Evolutionary conservation across 2,113 vertebrate species (phyloP).

Genomic region (Saimiri boliviensis): DNA sequence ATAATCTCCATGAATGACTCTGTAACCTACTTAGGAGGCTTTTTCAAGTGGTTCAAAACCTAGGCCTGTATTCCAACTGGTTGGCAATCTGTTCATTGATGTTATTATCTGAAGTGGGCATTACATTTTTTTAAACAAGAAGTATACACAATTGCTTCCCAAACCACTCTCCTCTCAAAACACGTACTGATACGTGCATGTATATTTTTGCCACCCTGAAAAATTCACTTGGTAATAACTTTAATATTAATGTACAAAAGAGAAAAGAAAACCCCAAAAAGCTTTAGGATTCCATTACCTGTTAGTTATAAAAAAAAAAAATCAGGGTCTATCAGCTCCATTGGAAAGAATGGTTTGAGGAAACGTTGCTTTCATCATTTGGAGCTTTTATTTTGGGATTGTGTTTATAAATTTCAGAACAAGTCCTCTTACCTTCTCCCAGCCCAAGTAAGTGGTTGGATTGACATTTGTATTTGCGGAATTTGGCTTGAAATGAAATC

Average conservation of each 20-base stretch:
- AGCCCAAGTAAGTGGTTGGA: background rate
- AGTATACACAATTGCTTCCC: background rate
- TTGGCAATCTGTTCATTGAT: background rate
- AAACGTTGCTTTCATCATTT: background rate
- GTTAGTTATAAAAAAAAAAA: background rate
- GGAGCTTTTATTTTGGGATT: constrained; percentile 16
- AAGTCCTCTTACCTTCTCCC: background rate
- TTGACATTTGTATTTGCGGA: background rate
- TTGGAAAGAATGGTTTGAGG: background rate
- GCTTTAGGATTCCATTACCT: background rate
- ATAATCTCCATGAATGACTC: constrained; percentile 40
- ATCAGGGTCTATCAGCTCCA: background rate
- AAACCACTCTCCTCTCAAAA: background rate
- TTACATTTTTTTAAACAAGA: background rate
- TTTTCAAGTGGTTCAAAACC: background rate
- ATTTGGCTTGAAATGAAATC: constrained; percentile 41
- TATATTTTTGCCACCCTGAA: background rate
- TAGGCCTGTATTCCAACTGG: background rate
- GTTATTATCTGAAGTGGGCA: background rate
- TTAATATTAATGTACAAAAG: constrained; percentile 14
- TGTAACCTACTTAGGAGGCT: background rate
- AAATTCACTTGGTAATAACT: constrained; percentile 11
- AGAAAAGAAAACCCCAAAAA: background rate
- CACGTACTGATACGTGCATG: background rate
- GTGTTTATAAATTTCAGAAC: background rate